Conservation (phyloP, 2,113 vertebrate genomes). For the Saguinus midas region DNA sequence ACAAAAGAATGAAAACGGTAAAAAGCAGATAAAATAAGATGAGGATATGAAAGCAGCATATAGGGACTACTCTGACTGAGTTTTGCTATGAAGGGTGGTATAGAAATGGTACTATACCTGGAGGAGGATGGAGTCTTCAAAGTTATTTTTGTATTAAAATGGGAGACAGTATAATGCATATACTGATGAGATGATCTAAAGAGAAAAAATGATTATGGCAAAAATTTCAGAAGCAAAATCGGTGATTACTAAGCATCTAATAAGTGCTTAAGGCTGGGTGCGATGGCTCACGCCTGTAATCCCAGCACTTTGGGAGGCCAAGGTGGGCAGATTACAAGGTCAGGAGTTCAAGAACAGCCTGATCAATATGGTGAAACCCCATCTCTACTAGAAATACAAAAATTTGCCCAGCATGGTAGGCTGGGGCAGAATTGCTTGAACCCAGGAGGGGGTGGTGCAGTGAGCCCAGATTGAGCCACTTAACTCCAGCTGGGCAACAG, state of each 20-base stretch:
- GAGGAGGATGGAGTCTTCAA: neutral
- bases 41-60: neutral
- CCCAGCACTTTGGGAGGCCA: too few relatives aligned
- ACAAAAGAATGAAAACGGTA: neutral
- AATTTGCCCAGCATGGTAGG: too few relatives aligned
- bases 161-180: neutral
- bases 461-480: too few relatives aligned
- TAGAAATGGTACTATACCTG: neutral
- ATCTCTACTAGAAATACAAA: too few relatives aligned
- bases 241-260: slow-evolving; percentile 55
- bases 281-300: too few relatives aligned
- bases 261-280: neutral
- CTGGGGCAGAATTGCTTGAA: too few relatives aligned
- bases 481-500: too few relatives aligned
- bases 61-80: neutral
- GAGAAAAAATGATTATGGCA: neutral
- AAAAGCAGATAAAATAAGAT: neutral
- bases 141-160: neutral
- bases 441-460: too few relatives aligned
- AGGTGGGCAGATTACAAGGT: too few relatives aligned
- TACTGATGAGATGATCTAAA: neutral
- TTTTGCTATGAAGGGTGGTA: neutral
- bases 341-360: too few relatives aligned
- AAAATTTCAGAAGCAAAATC: slow-evolving; percentile 35
- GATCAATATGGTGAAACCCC: too few relatives aligned